These are phyloP conservation scores for Cyclargus thomasi DNA, from an alignment of 1,140 invertebrate genomes.

Conservation along the genomic window DNA sequence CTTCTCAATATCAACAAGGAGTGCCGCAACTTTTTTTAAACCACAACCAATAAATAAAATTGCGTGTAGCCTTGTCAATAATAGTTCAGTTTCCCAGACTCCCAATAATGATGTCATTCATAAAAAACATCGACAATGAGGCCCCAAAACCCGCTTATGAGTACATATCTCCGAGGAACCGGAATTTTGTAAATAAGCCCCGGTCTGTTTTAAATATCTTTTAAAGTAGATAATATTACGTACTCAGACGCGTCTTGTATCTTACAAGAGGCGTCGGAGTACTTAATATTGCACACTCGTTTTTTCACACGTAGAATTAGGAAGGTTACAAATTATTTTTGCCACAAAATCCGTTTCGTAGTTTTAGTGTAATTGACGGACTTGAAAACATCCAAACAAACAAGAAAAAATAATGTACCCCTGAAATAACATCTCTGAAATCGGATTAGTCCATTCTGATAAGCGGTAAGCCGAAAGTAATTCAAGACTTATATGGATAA, in stretches of 20 bases:
- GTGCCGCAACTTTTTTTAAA: background rate
- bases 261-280: background rate
- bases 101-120: constrained; percentile 13
- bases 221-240: background rate
- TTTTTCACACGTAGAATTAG: no score
- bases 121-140: constrained; percentile 10
- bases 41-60: background rate
- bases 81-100: constrained; percentile 14
- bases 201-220: constrained; percentile 6
- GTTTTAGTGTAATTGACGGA: no score
- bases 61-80: constrained; percentile 8
- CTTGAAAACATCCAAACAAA: no score
- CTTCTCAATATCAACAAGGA: background rate
- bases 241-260: no score
- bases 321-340: no score
- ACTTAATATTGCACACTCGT: no score
- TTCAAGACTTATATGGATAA: no score
- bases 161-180: background rate
- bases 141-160: constrained; percentile 10
- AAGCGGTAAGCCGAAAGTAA: no score
- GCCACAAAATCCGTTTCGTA: no score
- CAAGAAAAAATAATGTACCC: no score
- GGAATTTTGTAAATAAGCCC: constrained; percentile 14
- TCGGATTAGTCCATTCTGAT: no score
- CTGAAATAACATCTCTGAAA: no score